Evolutionary conservation across 2,888 invertebrate genomes (phyloP), one percentile per base, ranked within the genome.

Genomic region (Scaptomyza parva): DNA sequence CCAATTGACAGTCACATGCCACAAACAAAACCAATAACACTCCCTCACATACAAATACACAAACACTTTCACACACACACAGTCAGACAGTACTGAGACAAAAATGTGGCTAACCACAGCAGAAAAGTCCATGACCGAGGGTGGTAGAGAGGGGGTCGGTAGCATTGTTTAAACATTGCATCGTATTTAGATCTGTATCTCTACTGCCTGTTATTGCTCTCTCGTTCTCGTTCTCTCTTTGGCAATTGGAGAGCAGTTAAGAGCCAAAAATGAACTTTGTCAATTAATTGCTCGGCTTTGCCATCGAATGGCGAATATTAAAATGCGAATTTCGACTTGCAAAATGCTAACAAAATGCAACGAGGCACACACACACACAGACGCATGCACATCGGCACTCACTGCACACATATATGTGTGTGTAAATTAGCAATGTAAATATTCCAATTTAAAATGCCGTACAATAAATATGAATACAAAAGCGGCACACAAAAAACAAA

Each of bases 381-480:
- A n/a, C n/a, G n/a, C n/a, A n/a, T n/a, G n/a, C 33, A 18, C 9
- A 28, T 35, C 30, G 24, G 40, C 52, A 40, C 22, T 41, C 18
- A n/a, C 24, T 55, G 51, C 62, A 26, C n/a, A 11, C 62, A 26
- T 18, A 11, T 9, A 5, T 70, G 58, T 78, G 72, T 78, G 55
- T 75, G 75, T 75, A 78, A 84, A 84, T 84, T 84, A 84, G 83
- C 87, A 84, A 84, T 84, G 83, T 84, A 84, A 84, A 84, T 84
- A 84, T 86, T 73, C 79, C 87, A 85, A 84, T 84, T 84, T 84
- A 86, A 84, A 84, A 82, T 86, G 85, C 82, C 77, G 67, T 73
- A 86, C 87, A 84, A 84, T 84, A 84, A 84, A 84, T 84, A 84
- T 84, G 83, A 85, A 86, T 86, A 78, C 83, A 82, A 86, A 70